Base-by-base conservation (phyloP, 2,888 invertebrate species). In the Orthosia gracilis region DNA sequence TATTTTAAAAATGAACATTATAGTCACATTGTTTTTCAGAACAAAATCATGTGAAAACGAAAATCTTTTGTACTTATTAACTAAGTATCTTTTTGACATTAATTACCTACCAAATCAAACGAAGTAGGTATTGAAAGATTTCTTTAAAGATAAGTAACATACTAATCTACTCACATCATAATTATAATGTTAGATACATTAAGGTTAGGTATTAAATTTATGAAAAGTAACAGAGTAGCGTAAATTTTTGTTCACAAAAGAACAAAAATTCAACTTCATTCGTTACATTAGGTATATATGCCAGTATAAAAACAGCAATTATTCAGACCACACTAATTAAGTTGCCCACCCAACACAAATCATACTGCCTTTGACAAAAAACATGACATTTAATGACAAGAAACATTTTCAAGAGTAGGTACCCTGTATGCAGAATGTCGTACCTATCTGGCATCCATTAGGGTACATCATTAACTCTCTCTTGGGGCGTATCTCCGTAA, bases 401-500 rank as follows among this genome's bases (percentile, higher is more conserved):
- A 81, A 77, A 55, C 40, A 40, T 15, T 55, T 84, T 71, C 59
- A 54, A 67, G 69, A 52, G 63, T 23, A n/a, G n/a, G n/a, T n/a
- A 65, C 58, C 67, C 45, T 63, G 57, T 74, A 84, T 65, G 64
- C 72, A 76, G 71, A 81, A 78, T 54, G 71, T 72, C 21, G 47
- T 76, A 79, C 68, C 71, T 79, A 74, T 77, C 77, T 72, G 62
- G 76, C 81, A 82, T 87, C 90, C 91, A 90, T 91, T 90, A 90
- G 87, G 87, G 74, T 73, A 83, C 87, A 85, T 91, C 92, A 92
- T 92, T 92, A 92, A 89, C 85, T 77, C 66, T 66, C 85, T 79
- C 86, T 84, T 75, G 85, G 86, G 87, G 88, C 90, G 88, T 88
- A 90, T 91, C 90, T 90, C 89, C 85, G 84, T 92, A 94, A 94